Percentiles rank a stretch among this genome's conserved stretches.
Evolutionary conservation across 2,888 invertebrate species (phyloP).

Genomic region (Oxycera nigricornis): DNA sequence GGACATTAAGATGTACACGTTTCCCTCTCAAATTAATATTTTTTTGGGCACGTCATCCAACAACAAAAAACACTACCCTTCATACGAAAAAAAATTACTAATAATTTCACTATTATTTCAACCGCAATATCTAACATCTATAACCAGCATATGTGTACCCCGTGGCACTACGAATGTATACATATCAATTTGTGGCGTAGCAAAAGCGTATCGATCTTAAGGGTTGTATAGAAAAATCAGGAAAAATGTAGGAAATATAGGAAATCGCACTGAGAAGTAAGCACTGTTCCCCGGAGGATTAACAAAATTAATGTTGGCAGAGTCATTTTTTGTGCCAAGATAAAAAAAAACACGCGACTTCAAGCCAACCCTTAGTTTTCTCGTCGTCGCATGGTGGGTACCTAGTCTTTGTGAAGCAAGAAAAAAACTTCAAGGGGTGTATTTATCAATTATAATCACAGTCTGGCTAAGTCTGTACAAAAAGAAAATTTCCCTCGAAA

Average conservation of each 20-base stretch:
- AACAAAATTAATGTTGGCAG: conserved; percentile 20
- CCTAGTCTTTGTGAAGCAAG: neutral
- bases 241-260: neutral
- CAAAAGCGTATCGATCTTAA: neutral
- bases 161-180: conserved; percentile 34
- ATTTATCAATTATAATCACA: conserved; percentile 35
- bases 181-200: conserved; percentile 26
- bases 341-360: neutral
- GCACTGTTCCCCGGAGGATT: conserved; percentile 25
- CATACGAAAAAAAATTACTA: too few species aligned
- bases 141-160: conserved; percentile 31
- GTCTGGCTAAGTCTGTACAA: neutral
- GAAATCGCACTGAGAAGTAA: conserved; percentile 7
- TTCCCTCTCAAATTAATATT: too few species aligned
- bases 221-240: neutral
- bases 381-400: neutral
- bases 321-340: conserved; percentile 4
- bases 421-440: conserved; percentile 3
- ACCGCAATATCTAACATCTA: neutral
- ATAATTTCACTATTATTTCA: conserved; percentile 3
- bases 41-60: too few species aligned
- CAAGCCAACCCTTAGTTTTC: neutral
- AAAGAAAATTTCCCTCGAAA: neutral
- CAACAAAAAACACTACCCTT: too few species aligned
- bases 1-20: too few species aligned